Base-by-base conservation (phyloP, 2,797 vertebrate genomes). In the Darevskia mixta region DNA sequence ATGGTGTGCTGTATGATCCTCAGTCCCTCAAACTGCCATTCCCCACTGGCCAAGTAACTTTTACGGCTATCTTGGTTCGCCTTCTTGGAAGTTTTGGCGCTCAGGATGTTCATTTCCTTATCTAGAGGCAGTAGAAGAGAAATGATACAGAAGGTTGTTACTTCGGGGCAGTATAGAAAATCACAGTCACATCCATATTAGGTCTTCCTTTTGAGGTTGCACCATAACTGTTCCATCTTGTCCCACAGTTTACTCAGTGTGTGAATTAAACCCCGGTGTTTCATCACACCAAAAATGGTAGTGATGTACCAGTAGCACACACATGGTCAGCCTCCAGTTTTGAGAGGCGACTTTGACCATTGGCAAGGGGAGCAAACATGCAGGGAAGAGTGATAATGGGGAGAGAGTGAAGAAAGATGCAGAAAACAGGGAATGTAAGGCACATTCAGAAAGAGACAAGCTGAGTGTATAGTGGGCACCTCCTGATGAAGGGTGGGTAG, bases 11-110 rank as follows among this genome's bases (percentile, higher is more conserved):
- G 1, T 23, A 35, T 72, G 38, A 84, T 84, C 15, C 9, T 61
- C 67, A 88, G 10, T 1, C 35, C n/a, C 38, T 72, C 35, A 79
- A 88, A 88, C 8, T 79, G 73, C 87, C 87, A 88, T 84, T 88
- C 87, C 1, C 87, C 87, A 20, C 15, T 13, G 20, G 66, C 25
- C n/a, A 88, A 61, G 66, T 84, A 88, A 79, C 8, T 0, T 4
- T 2, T 4, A 45, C 7, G 66, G 73, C 66, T 79, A 7, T 84
- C 82, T 79, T 88, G 87, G 20, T 20, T 84, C 61, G 49, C 69
- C 20, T 13, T 72, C 20, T 15, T 79, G 76, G 76, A 73, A 73
- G 66, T 29, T 79, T 84, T 84, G 20, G 3, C 8, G 23, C 38
- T 88, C 23, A 64, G 45, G 1, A 84, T 1, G 79, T 45, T 2